A percentile compares a stretch with the other conserved stretches of the same genome.
Evolutionary conservation across 2,797 vertebrate species (phyloP).

Genomic region (Chaunax sp.): DNA sequence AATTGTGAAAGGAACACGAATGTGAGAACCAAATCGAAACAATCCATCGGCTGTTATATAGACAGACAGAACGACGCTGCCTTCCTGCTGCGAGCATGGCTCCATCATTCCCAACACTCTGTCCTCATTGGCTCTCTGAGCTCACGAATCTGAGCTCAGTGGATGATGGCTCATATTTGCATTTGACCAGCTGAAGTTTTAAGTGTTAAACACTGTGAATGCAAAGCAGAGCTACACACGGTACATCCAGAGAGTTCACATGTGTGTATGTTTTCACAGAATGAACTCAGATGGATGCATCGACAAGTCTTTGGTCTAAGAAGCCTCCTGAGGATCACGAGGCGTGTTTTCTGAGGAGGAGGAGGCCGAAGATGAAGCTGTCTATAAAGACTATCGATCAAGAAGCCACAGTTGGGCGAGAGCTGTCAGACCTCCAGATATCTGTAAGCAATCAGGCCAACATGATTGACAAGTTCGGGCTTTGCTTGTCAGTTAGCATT

Average conservation of each 20-base stretch:
- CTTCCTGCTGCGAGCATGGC: too few species aligned
- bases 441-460: slow-evolving; percentile 73
- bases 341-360: slow-evolving; percentile 19
- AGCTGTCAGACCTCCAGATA: slow-evolving; percentile 66
- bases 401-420: slow-evolving; percentile 29
- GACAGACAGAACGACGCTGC: too few species aligned
- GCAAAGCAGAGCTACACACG: too few species aligned
- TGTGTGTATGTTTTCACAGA: too few species aligned
- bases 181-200: too few species aligned
- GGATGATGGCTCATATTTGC: too few species aligned
- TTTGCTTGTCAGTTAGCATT: slow-evolving; percentile 72
- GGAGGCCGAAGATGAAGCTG: slow-evolving; percentile 45
- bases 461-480: slow-evolving; percentile 66
- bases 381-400: slow-evolving; percentile 45
- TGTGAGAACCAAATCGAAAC: too few species aligned
- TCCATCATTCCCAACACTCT: too few species aligned
- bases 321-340: slow-evolving; percentile 33
- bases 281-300: background rate
- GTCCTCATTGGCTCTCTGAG: background rate
- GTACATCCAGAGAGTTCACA: background rate
- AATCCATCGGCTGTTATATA: too few species aligned
- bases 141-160: background rate
- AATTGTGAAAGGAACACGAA: too few species aligned
- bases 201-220: too few species aligned
- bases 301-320: slow-evolving; percentile 7